A percentile compares a stretch with the other conserved stretches of the same genome.
Evolutionary conservation across 37 sponge, comb jelly and placozoan species (phyloP).

Genomic region (Spongilla lacustris): DNA sequence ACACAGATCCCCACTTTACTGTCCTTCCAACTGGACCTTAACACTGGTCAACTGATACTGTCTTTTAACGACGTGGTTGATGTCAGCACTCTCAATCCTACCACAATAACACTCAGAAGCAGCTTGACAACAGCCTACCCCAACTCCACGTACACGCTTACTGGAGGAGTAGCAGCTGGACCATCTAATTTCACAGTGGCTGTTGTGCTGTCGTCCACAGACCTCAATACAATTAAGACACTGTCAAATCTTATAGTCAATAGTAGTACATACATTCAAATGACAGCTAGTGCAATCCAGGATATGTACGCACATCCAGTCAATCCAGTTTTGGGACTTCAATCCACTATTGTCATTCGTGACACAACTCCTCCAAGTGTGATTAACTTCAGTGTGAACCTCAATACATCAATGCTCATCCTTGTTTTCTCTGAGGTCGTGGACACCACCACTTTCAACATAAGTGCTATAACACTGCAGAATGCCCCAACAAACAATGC

Average conservation of each 20-base stretch:
- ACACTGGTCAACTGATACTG: constrained; percentile 63
- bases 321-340: constrained; percentile 1
- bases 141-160: constrained; percentile 69
- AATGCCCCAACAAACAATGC: constrained; percentile 16
- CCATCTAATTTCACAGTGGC: constrained; percentile 42
- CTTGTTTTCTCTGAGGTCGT: constrained; percentile 80
- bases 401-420: constrained; percentile 69
- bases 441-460: constrained; percentile 58
- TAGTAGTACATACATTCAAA: constrained; percentile 54
- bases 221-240: constrained; percentile 74
- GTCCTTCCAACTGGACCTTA: constrained; percentile 64
- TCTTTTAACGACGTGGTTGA: constrained; percentile 81
- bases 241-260: constrained; percentile 40
- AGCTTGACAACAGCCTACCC: constrained; percentile 15
- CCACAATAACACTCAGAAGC: constrained; percentile 61
- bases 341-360: constrained; percentile 32
- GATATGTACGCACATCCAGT: constrained; percentile 49
- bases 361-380: constrained; percentile 78
- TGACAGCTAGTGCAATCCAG: constrained; percentile 40
- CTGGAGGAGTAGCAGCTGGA: constrained; percentile 46
- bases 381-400: constrained; percentile 78
- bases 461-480: constrained; percentile 80
- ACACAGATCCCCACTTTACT: constrained; percentile 49
- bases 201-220: constrained; percentile 41
- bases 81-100: constrained; percentile 44